phyloP scores from a whole-genome alignment of 2,797 vertebrate genomes.

The Martes flavigula region DNA sequence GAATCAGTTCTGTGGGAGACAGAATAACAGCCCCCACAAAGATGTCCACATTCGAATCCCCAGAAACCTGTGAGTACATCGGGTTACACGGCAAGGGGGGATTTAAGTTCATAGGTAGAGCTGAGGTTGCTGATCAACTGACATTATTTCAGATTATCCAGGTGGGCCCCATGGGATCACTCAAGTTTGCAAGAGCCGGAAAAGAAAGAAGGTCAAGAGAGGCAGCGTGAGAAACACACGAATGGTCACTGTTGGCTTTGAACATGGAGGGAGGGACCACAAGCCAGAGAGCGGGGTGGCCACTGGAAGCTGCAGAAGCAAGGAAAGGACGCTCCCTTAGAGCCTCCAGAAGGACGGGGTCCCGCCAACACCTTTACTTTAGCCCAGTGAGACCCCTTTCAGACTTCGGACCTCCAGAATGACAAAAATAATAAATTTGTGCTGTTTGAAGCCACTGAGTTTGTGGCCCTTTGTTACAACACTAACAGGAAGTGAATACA shows the following conservation, averaged over 20 bases:
- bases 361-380: not conserved
- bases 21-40: not conserved
- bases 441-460: not conserved
- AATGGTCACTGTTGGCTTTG: not conserved
- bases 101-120: not conserved
- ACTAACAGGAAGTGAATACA: not conserved
- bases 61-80: accelerated
- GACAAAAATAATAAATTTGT: not conserved
- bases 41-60: not conserved
- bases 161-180: not conserved
- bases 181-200: not conserved
- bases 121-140: not conserved
- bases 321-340: not conserved
- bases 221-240: not conserved
- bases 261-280: not conserved
- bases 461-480: not conserved
- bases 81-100: not conserved
- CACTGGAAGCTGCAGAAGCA: not conserved
- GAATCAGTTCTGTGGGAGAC: not conserved
- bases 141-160: not conserved
- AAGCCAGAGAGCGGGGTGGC: not conserved
- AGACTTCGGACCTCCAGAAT: not conserved
- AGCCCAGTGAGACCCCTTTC: not conserved
- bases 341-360: not conserved
- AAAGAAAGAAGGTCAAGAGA: not conserved